Conservation (phyloP, 1,140 invertebrate species). For the Ylistrum balloti region DNA sequence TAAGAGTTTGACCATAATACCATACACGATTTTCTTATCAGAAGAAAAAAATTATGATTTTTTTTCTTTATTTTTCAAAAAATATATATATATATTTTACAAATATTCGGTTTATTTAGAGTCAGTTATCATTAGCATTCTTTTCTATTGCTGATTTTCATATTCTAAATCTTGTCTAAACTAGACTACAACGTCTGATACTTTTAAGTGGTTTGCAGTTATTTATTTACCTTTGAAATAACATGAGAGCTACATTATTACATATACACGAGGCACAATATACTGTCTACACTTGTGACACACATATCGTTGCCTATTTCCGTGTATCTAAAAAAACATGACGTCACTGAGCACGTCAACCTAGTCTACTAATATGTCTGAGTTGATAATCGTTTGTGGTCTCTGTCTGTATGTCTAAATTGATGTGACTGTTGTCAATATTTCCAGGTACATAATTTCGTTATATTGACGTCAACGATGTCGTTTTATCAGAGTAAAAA, state of each 20-base stretch:
- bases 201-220: no score
- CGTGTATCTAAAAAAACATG: not conserved
- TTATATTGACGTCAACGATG: not conserved
- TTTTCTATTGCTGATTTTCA: not conserved
- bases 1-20: not conserved
- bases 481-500: not conserved
- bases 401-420: not conserved
- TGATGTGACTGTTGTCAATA: not conserved
- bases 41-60: not conserved
- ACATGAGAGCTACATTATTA: no score
- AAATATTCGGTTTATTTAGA: no score
- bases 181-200: not conserved
- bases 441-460: not conserved
- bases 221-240: no score
- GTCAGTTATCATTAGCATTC: not conserved
- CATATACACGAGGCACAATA: not conserved
- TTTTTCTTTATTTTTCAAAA: no score
- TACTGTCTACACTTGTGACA: not conserved
- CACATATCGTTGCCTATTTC: not conserved
- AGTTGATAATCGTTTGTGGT: not conserved
- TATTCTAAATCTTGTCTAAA: no score
- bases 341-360: not conserved
- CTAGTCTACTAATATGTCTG: not conserved
- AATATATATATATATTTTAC: no score
- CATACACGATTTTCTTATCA: constrained; percentile 12